Evolutionary conservation across 2,113 vertebrate genomes (phyloP).

Genomic region (Pelmatolapia mariae): DNA sequence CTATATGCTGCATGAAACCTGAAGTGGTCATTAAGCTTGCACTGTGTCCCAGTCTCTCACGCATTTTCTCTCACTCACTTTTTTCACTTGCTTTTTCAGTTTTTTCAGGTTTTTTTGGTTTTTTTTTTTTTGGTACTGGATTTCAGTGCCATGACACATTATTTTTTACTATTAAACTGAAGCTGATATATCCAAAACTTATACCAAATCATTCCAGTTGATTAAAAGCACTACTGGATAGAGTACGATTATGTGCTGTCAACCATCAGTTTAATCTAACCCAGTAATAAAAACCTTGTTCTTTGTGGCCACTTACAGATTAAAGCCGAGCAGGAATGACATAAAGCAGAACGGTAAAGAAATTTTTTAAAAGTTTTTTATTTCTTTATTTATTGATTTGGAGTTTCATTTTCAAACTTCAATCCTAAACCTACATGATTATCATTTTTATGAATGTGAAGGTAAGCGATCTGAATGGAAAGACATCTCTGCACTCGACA

Average conservation of each 20-base stretch:
- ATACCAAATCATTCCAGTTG: not conserved
- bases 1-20: not conserved
- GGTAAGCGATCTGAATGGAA: not conserved
- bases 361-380: fast-evolving
- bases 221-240: not conserved
- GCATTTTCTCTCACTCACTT: not conserved
- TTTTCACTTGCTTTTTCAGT: not conserved
- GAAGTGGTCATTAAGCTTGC: not conserved
- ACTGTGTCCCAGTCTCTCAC: not conserved
- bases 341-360: not conserved
- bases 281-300: not conserved
- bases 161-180: constrained; percentile 21
- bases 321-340: not conserved
- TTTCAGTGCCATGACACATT: constrained; percentile 5
- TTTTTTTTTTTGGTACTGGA: not conserved
- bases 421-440: not conserved
- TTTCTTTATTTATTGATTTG: not conserved
- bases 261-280: not conserved
- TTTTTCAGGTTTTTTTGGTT: not conserved
- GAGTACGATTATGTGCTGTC: not conserved
- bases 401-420: not conserved
- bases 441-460: not conserved
- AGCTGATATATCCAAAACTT: not conserved
- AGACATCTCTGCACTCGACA: not conserved
- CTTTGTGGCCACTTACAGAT: not conserved